Conservation (phyloP, 1,140 invertebrate genomes). For the Anthonomus grandis region DNA sequence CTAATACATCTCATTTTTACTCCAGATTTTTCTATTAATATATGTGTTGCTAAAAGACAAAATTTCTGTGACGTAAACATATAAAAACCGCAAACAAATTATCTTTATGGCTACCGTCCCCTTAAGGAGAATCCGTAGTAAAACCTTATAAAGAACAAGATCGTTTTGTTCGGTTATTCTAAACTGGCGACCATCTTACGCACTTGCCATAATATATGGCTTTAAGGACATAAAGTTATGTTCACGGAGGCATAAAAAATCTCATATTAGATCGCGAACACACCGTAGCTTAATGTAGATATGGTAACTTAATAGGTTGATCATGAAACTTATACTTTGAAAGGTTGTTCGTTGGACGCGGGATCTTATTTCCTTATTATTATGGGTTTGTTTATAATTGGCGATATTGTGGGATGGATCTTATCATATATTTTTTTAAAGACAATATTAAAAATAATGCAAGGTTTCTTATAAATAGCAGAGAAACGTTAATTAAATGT, state of each 20-base stretch:
- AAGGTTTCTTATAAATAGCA: too few species aligned
- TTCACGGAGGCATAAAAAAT: neutral
- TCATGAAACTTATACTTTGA: neutral
- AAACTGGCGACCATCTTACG: slow-evolving; percentile 1
- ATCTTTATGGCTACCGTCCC: slow-evolving; percentile 2
- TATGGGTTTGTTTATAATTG: too few species aligned
- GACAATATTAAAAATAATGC: too few species aligned
- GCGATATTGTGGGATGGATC: too few species aligned
- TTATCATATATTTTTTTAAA: too few species aligned
- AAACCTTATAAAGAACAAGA: slow-evolving; percentile 2
- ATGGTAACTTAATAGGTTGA: neutral
- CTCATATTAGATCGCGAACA: neutral
- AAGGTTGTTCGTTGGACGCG: neutral
- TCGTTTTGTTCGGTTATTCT: slow-evolving; percentile 7
- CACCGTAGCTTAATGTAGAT: neutral
- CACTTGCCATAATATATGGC: slow-evolving; percentile 1
- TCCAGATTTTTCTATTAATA: too few species aligned
- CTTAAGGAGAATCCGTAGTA: neutral
- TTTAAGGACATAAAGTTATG: neutral
- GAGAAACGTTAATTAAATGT: too few species aligned
- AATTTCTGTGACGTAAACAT: neutral
- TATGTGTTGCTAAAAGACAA: neutral
- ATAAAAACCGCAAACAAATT: neutral
- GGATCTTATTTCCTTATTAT: neutral
- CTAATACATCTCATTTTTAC: too few species aligned